phyloP scores from a whole-genome alignment of 2,888 invertebrate genomes.

The Parthenolecanium corni region DNA sequence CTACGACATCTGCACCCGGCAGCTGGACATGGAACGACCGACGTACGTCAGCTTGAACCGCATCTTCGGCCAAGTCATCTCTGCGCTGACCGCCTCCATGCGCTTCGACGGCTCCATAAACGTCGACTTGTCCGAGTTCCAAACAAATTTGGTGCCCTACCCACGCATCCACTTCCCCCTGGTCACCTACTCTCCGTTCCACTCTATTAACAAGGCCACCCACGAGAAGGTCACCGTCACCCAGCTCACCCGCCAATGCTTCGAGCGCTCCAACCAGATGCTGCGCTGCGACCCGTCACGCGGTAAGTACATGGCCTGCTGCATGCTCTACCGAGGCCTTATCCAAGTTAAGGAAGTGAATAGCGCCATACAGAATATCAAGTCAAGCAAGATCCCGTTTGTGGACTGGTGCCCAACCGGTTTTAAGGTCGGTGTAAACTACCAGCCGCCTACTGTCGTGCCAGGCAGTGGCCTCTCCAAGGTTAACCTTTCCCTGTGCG shows the following conservation, averaged over 20 bases:
- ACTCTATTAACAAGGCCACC: background rate
- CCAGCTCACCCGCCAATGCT: background rate
- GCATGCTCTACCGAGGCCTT: slow-evolving; percentile 11
- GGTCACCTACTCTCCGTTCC: slow-evolving; percentile 9
- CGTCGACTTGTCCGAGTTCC: slow-evolving; percentile 16
- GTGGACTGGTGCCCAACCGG: too few species aligned
- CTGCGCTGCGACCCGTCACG: slow-evolving; percentile 11
- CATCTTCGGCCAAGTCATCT: slow-evolving; percentile 17
- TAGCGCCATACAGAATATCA: background rate
- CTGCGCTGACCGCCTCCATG: slow-evolving; percentile 15
- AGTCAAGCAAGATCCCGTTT: slow-evolving; percentile 4
- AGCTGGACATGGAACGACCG: slow-evolving; percentile 16
- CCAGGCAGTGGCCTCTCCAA: slow-evolving; percentile 3
- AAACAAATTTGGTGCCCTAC: slow-evolving; percentile 17
- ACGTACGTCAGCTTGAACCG: slow-evolving; percentile 15
- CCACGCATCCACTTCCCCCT: too few species aligned
- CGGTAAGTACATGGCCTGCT: too few species aligned
- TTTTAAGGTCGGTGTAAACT: slow-evolving; percentile 14
- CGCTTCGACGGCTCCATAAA: too few species aligned
- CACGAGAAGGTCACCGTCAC: slow-evolving; percentile 9
- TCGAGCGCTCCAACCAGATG: slow-evolving; percentile 20
- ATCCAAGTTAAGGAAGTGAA: slow-evolving; percentile 15
- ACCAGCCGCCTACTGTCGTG: slow-evolving; percentile 11
- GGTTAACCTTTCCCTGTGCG: slow-evolving; percentile 8
- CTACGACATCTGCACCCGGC: slow-evolving; percentile 12